Percentiles rank a stretch among this genome's conserved stretches.
These are phyloP conservation scores for Elysia chlorotica DNA, from an alignment of 1,140 invertebrate species.

Conservation along the genomic window DNA sequence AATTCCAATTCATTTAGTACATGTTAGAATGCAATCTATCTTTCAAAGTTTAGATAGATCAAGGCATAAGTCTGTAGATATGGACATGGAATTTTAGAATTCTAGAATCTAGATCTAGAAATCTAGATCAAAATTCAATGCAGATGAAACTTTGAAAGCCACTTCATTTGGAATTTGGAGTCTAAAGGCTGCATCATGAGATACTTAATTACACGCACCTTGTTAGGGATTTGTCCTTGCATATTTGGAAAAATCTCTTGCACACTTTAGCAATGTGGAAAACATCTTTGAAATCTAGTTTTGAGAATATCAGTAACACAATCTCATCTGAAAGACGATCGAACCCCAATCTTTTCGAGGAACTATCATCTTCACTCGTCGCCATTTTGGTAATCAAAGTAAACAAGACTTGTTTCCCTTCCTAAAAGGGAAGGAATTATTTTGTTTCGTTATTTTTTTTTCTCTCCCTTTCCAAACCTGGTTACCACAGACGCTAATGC, in stretches of 20 bases:
- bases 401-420: slow-evolving; percentile 10
- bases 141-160: no score
- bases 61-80: background rate
- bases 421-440: no score
- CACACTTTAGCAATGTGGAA: slow-evolving; percentile 9
- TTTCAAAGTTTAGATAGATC: background rate
- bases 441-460: no score
- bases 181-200: background rate
- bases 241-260: slow-evolving; percentile 14
- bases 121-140: no score
- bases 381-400: slow-evolving; percentile 22
- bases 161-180: background rate
- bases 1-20: background rate
- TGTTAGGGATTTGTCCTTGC: slow-evolving; percentile 18
- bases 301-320: slow-evolving; percentile 11
- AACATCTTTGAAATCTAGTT: slow-evolving; percentile 11
- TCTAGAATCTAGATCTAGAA: background rate
- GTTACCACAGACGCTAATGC: no score
- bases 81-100: background rate
- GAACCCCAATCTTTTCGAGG: slow-evolving; percentile 3
- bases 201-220: slow-evolving; percentile 4
- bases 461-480: no score
- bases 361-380: slow-evolving; percentile 10
- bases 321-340: slow-evolving; percentile 21
- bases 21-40: background rate